These are phyloP conservation scores for Cotesia congregata DNA, from an alignment of 2,888 invertebrate genomes.

Conservation along the genomic window DNA sequence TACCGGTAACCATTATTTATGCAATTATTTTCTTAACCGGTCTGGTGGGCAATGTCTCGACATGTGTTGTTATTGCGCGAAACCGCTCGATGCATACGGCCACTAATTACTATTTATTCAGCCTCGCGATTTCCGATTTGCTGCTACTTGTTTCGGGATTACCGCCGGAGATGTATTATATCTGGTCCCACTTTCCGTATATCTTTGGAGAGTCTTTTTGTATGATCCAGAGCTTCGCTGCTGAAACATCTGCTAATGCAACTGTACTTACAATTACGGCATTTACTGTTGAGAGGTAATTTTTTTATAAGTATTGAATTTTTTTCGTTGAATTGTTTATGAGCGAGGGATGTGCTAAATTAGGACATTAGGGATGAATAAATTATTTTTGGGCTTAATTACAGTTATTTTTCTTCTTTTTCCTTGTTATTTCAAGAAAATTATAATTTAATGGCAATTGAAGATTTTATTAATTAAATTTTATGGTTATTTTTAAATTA, in stretches of 20 bases:
- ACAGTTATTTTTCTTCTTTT: too few species aligned
- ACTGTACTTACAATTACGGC: conserved; percentile 90
- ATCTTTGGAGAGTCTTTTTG: conserved; percentile 85
- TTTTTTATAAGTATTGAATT: conserved; percentile 6
- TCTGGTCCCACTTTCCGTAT: conserved; percentile 83
- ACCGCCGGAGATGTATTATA: conserved; percentile 83
- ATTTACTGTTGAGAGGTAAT: conserved; percentile 86
- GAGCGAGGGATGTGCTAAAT: too few species aligned
- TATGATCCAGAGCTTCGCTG: conserved; percentile 80
- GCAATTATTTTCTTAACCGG: conserved; percentile 80
- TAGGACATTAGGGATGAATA: too few species aligned
- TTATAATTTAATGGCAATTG: too few species aligned
- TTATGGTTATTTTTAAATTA: too few species aligned
- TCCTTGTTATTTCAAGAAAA: too few species aligned
- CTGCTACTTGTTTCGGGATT: conserved; percentile 82
- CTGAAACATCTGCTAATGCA: conserved; percentile 89
- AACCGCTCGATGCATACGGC: conserved; percentile 88
- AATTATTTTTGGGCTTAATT: too few species aligned
- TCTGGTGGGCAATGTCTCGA: conserved; percentile 83
- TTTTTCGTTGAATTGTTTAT: too few species aligned
- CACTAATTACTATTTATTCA: conserved; percentile 87
- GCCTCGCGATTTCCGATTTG: conserved; percentile 83
- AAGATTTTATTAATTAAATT: too few species aligned
- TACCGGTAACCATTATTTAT: conserved; percentile 80
- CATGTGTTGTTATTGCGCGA: conserved; percentile 82